Conservation (phyloP, 2,797 vertebrate species). For the Lates japonicus region DNA sequence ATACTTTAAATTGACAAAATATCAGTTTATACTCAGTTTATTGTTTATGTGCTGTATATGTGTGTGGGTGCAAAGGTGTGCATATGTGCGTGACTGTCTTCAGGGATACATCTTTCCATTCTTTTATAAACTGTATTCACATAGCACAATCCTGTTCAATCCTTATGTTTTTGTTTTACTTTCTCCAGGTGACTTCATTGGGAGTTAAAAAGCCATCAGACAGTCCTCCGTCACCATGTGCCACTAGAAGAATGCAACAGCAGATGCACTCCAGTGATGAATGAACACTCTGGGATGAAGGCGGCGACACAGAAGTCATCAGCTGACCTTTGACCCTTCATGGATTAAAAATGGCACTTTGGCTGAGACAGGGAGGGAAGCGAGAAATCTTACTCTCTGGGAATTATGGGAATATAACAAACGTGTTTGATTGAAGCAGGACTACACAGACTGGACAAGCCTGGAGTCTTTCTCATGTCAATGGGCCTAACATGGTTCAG, state of each 20-base stretch:
- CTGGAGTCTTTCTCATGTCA: neutral
- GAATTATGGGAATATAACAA: conserved; percentile 27
- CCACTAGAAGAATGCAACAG: neutral
- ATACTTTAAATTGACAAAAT: no score
- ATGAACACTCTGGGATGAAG: neutral
- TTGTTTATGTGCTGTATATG: no score
- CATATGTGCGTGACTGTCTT: neutral
- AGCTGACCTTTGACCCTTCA: conserved; percentile 34
- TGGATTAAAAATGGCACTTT: conserved; percentile 55
- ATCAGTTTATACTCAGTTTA: no score
- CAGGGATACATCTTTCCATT: neutral
- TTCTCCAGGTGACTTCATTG: conserved; percentile 19
- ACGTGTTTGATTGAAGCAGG: conserved; percentile 19
- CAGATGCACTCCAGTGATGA: neutral
- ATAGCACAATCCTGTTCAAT: neutral
- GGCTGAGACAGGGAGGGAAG: conserved; percentile 14
- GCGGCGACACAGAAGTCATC: neutral
- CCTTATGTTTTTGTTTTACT: neutral
- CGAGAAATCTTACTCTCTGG: neutral
- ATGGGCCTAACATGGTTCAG: conserved; percentile 1
- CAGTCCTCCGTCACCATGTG: neutral
- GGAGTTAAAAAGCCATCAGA: conserved; percentile 8
- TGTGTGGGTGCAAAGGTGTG: neutral
- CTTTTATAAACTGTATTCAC: neutral
- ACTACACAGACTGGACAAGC: neutral